Conservation (phyloP, 2,113 vertebrate species). For the Paramisgurnus dabryanus region DNA sequence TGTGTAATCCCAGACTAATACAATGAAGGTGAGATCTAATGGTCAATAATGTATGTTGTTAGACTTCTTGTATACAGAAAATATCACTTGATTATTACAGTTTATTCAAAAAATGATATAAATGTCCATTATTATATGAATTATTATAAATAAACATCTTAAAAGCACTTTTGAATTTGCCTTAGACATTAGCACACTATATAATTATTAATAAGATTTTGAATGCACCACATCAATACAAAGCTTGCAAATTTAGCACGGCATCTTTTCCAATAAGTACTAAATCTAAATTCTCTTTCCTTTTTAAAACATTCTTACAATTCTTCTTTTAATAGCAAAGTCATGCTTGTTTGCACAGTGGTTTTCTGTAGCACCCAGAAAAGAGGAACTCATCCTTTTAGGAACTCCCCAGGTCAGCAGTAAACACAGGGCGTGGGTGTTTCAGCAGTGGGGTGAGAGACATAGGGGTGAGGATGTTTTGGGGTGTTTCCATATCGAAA, state of each 20-base stretch:
- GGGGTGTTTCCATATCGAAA: slow-evolving; percentile 62
- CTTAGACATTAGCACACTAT: not conserved
- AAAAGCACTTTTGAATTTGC: not conserved
- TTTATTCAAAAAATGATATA: too few relatives aligned
- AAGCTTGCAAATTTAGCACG: not conserved
- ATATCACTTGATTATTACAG: too few relatives aligned
- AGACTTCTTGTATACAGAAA: too few relatives aligned
- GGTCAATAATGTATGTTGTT: too few relatives aligned
- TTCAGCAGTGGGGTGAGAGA: slow-evolving; percentile 10
- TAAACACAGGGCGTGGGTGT: slow-evolving; percentile 11
- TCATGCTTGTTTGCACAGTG: slow-evolving; percentile 54
- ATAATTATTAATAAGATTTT: too few relatives aligned
- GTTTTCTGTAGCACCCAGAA: slow-evolving; percentile 55
- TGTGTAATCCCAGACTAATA: too few relatives aligned
- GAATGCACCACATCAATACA: not conserved
- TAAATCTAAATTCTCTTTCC: not conserved
- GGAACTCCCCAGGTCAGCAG: slow-evolving; percentile 64
- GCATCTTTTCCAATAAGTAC: not conserved
- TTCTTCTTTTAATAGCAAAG: slow-evolving; percentile 42
- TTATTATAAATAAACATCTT: too few relatives aligned
- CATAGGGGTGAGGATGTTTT: slow-evolving; percentile 35
- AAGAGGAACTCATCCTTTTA: slow-evolving; percentile 64
- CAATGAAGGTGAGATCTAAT: too few relatives aligned
- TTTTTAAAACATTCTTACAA: slow-evolving; percentile 10
- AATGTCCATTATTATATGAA: too few relatives aligned